Evolutionary conservation across 2,113 vertebrate genomes (phyloP).

Genomic region (Catharus fuscescens): DNA sequence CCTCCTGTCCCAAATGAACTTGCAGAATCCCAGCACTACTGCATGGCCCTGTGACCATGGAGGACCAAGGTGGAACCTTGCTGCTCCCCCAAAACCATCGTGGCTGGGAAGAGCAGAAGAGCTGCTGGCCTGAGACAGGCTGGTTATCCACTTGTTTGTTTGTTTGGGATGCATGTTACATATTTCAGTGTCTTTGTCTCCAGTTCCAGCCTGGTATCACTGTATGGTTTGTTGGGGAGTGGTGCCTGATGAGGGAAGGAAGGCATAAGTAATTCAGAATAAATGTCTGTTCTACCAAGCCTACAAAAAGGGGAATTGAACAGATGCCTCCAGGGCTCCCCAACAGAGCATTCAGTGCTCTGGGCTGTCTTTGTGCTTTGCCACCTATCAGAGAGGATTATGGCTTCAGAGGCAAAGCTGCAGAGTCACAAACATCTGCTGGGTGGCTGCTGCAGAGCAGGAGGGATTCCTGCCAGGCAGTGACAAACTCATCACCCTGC

Average conservation of each 20-base stretch:
- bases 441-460: neutral
- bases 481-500: neutral
- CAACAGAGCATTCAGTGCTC: neutral
- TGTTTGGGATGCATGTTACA: no score
- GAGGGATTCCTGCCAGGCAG: neutral
- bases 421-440: neutral
- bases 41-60: no score
- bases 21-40: no score
- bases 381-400: neutral
- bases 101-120: neutral
- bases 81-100: neutral
- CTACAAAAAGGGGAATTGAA: neutral
- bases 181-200: neutral
- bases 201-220: neutral
- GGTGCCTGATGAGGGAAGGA: neutral
- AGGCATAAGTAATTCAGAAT: neutral
- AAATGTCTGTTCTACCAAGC: neutral
- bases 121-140: neutral
- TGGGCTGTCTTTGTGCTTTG: neutral
- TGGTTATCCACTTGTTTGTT: neutral
- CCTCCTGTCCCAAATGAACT: neutral
- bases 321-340: neutral
- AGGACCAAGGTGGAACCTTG: no score
- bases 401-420: neutral
- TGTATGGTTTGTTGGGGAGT: neutral